Conservation (phyloP, 2,888 invertebrate genomes). For the Idaea straminata region DNA sequence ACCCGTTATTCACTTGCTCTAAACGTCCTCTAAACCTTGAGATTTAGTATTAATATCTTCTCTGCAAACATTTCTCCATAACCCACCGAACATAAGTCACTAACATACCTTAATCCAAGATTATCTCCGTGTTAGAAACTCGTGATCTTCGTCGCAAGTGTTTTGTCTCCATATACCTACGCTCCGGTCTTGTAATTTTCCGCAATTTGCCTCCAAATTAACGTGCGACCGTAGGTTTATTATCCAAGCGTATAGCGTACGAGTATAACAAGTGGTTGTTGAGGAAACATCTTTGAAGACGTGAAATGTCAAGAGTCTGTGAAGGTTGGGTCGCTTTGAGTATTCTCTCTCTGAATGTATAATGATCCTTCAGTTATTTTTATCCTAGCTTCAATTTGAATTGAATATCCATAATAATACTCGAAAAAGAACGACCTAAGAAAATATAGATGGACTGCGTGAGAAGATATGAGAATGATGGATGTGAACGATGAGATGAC, state of each 20-base stretch:
- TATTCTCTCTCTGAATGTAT: background rate
- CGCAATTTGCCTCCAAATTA: conserved; percentile 40
- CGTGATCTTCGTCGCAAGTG: background rate
- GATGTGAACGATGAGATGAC: no score
- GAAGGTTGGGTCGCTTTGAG: background rate
- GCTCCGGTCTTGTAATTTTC: conserved; percentile 35
- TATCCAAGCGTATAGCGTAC: conserved; percentile 2
- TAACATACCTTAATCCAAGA: background rate
- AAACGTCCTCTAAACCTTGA: background rate
- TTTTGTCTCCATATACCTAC: background rate
- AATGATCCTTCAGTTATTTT: conserved; percentile 1
- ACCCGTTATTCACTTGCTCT: background rate
- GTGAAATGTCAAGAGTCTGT: background rate
- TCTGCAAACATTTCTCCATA: background rate
- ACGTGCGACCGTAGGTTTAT: conserved; percentile 11
- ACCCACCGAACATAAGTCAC: background rate
- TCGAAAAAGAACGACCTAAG: no score
- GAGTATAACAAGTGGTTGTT: conserved; percentile 4
- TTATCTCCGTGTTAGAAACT: background rate
- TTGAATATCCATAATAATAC: background rate
- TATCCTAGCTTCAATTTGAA: background rate
- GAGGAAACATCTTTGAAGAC: background rate
- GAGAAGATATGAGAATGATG: no score
- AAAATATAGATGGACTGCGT: no score
- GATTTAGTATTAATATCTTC: background rate